Percentiles rank a stretch among this genome's conserved stretches.
Evolutionary conservation across 2,797 vertebrate genomes (phyloP).

Genomic region (Cyclura pinguis): DNA sequence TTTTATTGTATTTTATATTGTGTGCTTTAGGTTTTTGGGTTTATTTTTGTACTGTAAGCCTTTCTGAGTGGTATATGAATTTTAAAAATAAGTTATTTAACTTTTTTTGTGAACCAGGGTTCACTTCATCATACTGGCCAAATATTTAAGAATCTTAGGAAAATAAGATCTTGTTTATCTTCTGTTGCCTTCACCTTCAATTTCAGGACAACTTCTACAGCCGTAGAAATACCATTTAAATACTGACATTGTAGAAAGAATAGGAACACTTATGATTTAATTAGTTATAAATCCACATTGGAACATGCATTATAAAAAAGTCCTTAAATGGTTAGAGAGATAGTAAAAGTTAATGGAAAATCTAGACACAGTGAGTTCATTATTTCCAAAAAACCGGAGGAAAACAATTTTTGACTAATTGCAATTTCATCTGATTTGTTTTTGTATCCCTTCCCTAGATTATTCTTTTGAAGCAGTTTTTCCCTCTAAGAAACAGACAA

Average conservation of each 20-base stretch:
- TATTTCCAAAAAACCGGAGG: constrained; percentile 59
- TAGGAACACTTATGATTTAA: constrained; percentile 66
- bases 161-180: constrained; percentile 31
- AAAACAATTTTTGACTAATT: constrained; percentile 71
- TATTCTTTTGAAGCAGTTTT: constrained; percentile 63
- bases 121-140: background rate
- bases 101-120: background rate
- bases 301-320: constrained; percentile 62
- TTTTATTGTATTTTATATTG: background rate
- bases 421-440: constrained; percentile 70
- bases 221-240: constrained; percentile 57
- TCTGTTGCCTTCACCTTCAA: constrained; percentile 43
- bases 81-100: background rate
- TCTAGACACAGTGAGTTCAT: constrained; percentile 59
- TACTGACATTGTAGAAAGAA: constrained; percentile 21
- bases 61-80: background rate
- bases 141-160: background rate
- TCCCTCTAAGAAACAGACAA: constrained; percentile 55
- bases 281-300: constrained; percentile 58
- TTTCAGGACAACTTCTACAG: constrained; percentile 49
- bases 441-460: constrained; percentile 71
- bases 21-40: background rate
- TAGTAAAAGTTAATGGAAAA: constrained; percentile 76
- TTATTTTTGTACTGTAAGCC: background rate
- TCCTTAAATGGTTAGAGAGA: constrained; percentile 67